A percentile compares a stretch with the other conserved stretches of the same genome.
Conservation (phyloP, 2,113 vertebrate species). For the Pseudonaja textilis region DNA sequence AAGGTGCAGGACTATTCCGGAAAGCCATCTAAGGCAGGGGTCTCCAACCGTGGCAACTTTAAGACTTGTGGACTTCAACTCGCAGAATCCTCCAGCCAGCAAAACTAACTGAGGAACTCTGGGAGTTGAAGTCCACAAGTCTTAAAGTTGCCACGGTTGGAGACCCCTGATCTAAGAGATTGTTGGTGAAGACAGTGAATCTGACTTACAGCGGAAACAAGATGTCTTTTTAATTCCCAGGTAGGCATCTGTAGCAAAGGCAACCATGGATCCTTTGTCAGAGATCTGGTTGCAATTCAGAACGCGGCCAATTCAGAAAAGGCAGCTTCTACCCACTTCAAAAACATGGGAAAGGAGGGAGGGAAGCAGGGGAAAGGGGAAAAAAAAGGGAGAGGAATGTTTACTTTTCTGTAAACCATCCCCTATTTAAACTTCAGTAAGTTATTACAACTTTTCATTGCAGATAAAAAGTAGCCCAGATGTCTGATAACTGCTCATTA, state of each 20-base stretch:
- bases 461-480: fast-evolving
- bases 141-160: too few species aligned
- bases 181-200: not conserved
- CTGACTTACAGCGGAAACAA: not conserved
- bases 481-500: not conserved
- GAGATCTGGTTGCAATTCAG: not conserved
- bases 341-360: not conserved
- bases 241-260: not conserved
- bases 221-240: not conserved
- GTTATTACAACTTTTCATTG: not conserved
- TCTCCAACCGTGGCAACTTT: too few species aligned
- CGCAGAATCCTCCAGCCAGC: too few species aligned
- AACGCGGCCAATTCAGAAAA: not conserved
- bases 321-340: not conserved
- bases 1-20: not conserved
- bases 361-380: not conserved
- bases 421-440: not conserved
- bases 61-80: too few species aligned
- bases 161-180: not conserved
- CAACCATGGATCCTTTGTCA: not conserved
- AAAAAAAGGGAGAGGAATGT: not conserved
- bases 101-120: too few species aligned
- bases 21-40: not conserved
- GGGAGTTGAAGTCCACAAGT: too few species aligned
- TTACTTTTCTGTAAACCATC: not conserved